These are phyloP conservation scores for Cairina moschata DNA, from an alignment of 2,113 vertebrate genomes.

Conservation along the genomic window DNA sequence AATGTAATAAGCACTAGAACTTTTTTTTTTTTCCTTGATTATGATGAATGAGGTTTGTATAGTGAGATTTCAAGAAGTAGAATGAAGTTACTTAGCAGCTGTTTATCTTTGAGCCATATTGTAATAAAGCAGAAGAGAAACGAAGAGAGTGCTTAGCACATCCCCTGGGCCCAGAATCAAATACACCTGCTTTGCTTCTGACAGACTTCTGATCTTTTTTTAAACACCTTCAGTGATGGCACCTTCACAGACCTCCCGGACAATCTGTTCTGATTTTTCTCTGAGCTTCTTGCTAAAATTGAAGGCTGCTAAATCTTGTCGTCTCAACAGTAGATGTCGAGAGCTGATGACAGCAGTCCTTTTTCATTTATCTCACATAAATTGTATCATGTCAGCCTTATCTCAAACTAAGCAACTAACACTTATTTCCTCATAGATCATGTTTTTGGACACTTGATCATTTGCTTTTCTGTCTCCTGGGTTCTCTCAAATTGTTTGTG, in stretches of 20 bases:
- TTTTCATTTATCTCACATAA: background rate
- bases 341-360: background rate
- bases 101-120: background rate
- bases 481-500: background rate
- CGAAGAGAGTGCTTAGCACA: background rate
- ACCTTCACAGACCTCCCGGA: background rate
- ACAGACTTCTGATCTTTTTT: background rate
- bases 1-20: background rate
- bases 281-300: background rate
- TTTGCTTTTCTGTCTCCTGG: background rate
- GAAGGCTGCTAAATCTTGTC: background rate
- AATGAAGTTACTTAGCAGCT: background rate
- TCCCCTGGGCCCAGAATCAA: background rate
- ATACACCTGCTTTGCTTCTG: slow-evolving; percentile 32
- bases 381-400: background rate
- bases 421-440: background rate
- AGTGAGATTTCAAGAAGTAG: background rate
- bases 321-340: background rate
- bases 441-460: background rate
- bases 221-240: background rate
- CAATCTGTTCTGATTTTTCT: background rate
- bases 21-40: background rate
- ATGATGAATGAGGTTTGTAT: background rate
- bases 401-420: background rate
- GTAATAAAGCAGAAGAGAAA: background rate